These are phyloP conservation scores for Phengaris alcon DNA, from an alignment of 2,888 invertebrate genomes.

Conservation along the genomic window DNA sequence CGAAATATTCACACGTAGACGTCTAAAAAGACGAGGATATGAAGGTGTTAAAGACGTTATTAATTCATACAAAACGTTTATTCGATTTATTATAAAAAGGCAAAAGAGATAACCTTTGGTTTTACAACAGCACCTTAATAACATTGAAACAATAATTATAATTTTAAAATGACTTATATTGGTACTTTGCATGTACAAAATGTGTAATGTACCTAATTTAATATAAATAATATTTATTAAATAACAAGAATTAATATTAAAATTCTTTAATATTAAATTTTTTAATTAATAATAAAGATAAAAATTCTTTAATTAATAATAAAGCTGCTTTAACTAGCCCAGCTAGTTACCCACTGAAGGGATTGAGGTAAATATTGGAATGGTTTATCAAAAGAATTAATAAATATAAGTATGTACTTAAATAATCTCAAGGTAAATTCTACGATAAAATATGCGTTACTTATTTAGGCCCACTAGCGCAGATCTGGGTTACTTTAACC, in stretches of 20 bases:
- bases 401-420: neutral
- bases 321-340: neutral
- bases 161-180: no score
- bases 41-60: constrained; percentile 6
- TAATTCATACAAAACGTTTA: constrained; percentile 16
- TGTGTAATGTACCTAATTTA: neutral
- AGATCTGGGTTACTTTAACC: no score
- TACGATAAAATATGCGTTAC: neutral
- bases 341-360: constrained; percentile 6
- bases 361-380: neutral
- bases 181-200: neutral
- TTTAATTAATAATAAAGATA: no score
- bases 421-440: neutral
- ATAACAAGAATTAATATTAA: neutral
- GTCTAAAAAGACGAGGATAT: neutral
- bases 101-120: constrained; percentile 17
- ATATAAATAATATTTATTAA: neutral
- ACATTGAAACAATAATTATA: neutral
- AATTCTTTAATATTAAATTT: no score
- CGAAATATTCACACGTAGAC: neutral
- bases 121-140: constrained; percentile 15
- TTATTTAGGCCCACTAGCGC: no score
- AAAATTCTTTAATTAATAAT: no score
- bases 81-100: constrained; percentile 18
- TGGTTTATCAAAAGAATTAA: neutral